A percentile compares a stretch with the other conserved stretches of the same genome.
Conservation (phyloP, 2,797 vertebrate species). For the Dendrocincla tyrannina region DNA sequence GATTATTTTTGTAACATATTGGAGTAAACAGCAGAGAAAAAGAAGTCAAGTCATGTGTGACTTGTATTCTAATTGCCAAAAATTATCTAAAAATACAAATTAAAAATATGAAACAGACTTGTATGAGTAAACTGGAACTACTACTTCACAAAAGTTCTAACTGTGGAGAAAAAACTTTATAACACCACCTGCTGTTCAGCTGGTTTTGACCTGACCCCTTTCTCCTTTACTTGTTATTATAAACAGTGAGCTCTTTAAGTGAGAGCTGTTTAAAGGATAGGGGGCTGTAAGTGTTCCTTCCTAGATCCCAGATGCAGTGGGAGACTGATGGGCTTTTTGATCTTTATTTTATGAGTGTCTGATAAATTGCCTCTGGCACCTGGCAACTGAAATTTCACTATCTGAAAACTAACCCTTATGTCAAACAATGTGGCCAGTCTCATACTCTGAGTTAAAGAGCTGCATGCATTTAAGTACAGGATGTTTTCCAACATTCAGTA, state of each 20-base stretch:
- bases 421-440: conserved; percentile 79
- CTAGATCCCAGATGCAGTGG: conserved; percentile 79
- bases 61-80: conserved; percentile 38
- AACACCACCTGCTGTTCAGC: conserved; percentile 82
- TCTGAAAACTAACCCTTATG: conserved; percentile 80
- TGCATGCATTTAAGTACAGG: conserved; percentile 66
- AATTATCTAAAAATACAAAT: conserved; percentile 59
- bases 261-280: conserved; percentile 83
- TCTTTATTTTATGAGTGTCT: conserved; percentile 82
- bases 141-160: conserved; percentile 67
- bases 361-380: conserved; percentile 84
- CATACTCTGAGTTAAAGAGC: conserved; percentile 63
- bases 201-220: conserved; percentile 83
- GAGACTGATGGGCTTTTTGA: conserved; percentile 80
- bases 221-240: conserved; percentile 86
- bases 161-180: conserved; percentile 64
- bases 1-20: conserved; percentile 48
- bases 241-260: conserved; percentile 88
- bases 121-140: conserved; percentile 27
- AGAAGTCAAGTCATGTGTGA: conserved; percentile 17
- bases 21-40: conserved; percentile 25
- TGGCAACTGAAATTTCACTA: conserved; percentile 83
- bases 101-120: conserved; percentile 47
- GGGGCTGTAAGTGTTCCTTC: conserved; percentile 78
- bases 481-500: conserved; percentile 68